These are phyloP conservation scores for Dryobates pubescens DNA, from an alignment of 2,797 vertebrate genomes.

Conservation along the genomic window DNA sequence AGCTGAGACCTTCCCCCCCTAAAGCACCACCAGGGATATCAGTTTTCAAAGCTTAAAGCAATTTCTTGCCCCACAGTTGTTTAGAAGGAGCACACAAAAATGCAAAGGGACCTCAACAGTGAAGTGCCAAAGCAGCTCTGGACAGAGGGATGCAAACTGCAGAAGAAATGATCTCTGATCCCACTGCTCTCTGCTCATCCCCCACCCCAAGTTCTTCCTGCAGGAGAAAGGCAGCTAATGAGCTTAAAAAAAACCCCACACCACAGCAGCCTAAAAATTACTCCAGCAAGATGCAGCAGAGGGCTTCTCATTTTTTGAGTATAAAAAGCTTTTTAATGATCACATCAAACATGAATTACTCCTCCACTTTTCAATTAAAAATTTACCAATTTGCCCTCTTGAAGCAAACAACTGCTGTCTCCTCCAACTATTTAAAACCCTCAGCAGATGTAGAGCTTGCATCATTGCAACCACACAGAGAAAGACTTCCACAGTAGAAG, in stretches of 20 bases:
- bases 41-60: conserved; percentile 1
- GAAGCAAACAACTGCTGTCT: conserved; percentile 57
- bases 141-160: not conserved
- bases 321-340: conserved; percentile 55
- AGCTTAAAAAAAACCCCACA: not conserved
- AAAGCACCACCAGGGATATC: not conserved
- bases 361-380: conserved; percentile 38
- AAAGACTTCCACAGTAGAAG: conserved; percentile 45
- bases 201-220: not conserved
- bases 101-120: not conserved
- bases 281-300: not conserved
- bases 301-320: conserved; percentile 31
- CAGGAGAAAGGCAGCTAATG: not conserved
- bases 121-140: not conserved
- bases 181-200: not conserved
- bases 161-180: not conserved
- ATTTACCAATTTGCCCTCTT: conserved; percentile 38
- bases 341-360: conserved; percentile 35
- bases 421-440: conserved; percentile 58
- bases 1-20: not conserved
- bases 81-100: not conserved
- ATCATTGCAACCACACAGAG: conserved; percentile 57
- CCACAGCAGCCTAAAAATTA: conserved; percentile 36
- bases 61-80: not conserved
- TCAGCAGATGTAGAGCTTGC: conserved; percentile 62